Evolutionary conservation across 2,113 vertebrate species (phyloP).

Genomic region (Oxygymnocypris stewartii): DNA sequence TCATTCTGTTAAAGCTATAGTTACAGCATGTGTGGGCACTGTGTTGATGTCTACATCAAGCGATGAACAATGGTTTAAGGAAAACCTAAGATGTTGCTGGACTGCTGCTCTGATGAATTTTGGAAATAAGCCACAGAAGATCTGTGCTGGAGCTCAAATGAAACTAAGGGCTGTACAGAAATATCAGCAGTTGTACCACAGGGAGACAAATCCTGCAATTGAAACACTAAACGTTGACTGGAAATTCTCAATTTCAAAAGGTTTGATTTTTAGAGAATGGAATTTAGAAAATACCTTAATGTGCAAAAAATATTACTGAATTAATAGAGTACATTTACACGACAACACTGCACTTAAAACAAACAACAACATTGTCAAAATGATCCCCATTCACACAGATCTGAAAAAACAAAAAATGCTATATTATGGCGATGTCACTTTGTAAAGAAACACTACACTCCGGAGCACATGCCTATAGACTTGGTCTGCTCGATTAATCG

Average conservation of each 20-base stretch:
- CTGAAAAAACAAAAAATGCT: too few relatives aligned
- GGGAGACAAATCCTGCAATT: background rate
- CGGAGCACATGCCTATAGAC: too few relatives aligned
- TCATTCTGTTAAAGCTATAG: background rate
- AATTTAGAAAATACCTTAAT: background rate
- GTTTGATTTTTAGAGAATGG: background rate
- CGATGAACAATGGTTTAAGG: background rate
- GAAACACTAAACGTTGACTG: slow-evolving; percentile 5
- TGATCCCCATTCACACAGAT: too few relatives aligned
- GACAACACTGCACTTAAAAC: too few relatives aligned
- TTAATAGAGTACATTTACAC: background rate
- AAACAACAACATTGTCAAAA: too few relatives aligned
- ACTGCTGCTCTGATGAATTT: slow-evolving; percentile 1
- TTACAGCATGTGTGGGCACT: background rate
- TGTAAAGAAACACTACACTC: too few relatives aligned
- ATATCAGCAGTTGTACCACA: background rate
- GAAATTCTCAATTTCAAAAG: background rate
- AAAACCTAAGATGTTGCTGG: background rate
- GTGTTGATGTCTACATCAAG: background rate
- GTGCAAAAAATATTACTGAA: background rate
- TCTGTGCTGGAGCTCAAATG: background rate
- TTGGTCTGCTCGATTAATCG: too few relatives aligned
- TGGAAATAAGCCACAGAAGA: background rate
- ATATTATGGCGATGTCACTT: too few relatives aligned
- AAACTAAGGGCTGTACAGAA: slow-evolving; percentile 5